Base-by-base conservation (phyloP, 92 coral and sea anemone species). In the Heliopora coerulea region DNA sequence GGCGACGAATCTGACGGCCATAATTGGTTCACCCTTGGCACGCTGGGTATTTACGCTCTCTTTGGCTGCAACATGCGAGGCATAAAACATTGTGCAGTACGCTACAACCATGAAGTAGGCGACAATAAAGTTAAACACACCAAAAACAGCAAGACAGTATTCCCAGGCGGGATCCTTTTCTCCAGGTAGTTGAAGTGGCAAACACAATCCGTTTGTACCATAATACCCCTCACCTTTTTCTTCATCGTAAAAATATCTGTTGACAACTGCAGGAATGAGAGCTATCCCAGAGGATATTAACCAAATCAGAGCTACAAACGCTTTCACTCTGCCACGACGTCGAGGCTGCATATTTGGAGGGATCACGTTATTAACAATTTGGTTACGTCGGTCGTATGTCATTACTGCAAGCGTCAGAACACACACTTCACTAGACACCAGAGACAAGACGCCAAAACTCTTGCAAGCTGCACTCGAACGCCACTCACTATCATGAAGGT, bases 121-220 rank as follows among this genome's bases (percentile, higher is more conserved):
- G 1, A 92, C 88, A 10, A 80, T 49, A 49, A 91, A 81, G 62
- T 88, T 88, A 27, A 91, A 75, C 4, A 82, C 91, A 8, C 86
- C 67, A 60, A 88, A 91, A 23, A 91, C 54, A 66, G 88, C 88
- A n/a, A 91, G 91, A 0, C 95, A 88, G 41, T 91, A 91, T 50
- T 91, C 89, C 93, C 95, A 91, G 21, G 93, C 97, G 17, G 83
- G 73, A 15, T 90, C 90, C 65, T 83, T 91, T 10, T 83, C 81
- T 19, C 87, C 87, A 18, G 97, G 88, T 31, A 91, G 76, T 17
- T 91, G 97, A 0, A 91, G 81, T 1, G 97, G 95, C 2, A 91
- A 86, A 56, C 97, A 91, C 20, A 91, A 95, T 4, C 97, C 95
- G 11, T 92, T 88, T 31, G 93, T 88, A 0, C 88, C 97, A 75